These are phyloP conservation scores for Sarcoramphus papa DNA, from an alignment of 2,797 vertebrate species.

Conservation along the genomic window DNA sequence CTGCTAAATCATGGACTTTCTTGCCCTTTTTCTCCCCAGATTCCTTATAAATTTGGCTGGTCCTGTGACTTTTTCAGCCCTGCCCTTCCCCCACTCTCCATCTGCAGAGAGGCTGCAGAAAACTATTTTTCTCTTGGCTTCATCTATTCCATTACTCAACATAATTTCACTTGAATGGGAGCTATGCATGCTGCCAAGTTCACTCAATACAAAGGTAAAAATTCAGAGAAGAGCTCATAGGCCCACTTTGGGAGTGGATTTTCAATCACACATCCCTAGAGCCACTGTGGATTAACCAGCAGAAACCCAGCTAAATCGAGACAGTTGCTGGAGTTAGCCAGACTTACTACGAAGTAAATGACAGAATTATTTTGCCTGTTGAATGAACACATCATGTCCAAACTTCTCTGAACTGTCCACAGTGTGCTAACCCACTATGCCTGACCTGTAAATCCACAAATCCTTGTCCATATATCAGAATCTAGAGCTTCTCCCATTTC, in stretches of 20 bases:
- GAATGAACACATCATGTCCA: neutral
- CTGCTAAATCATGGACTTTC: neutral
- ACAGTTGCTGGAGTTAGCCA: neutral
- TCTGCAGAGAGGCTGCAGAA: neutral
- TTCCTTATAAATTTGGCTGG: neutral
- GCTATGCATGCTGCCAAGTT: neutral
- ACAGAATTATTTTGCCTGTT: neutral
- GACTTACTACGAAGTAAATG: neutral
- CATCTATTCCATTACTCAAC: neutral
- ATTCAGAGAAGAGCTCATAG: neutral
- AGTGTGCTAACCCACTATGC: neutral
- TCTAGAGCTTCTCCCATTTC: neutral
- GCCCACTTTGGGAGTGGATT: neutral
- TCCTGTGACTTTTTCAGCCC: neutral
- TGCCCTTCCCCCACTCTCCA: neutral
- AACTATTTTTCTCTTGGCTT: neutral
- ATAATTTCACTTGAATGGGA: neutral
- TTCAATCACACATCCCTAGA: neutral
- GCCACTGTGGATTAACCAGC: neutral
- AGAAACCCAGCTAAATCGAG: neutral
- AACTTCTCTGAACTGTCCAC: neutral
- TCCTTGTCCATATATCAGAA: neutral
- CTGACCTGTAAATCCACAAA: neutral
- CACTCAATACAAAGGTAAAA: neutral
- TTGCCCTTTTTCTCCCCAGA: neutral